phyloP scores from a whole-genome alignment of 2,888 invertebrate genomes.

The Papilio gigon region DNA sequence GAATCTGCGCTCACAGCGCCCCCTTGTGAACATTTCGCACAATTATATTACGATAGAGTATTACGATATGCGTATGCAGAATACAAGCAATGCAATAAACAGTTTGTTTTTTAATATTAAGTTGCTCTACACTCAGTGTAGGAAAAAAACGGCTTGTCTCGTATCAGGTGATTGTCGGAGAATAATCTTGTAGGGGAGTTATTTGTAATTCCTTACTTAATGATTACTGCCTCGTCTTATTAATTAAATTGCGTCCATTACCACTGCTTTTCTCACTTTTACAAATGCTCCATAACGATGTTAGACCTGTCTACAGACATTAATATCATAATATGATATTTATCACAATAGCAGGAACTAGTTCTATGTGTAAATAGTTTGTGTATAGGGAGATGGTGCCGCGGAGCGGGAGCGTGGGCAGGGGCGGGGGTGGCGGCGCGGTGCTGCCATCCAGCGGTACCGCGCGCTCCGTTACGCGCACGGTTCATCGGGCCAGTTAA shows the following conservation, averaged over 20 bases:
- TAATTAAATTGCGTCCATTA: too few species aligned
- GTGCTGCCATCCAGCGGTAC: slow-evolving; percentile 42
- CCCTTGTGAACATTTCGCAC: slow-evolving; percentile 13
- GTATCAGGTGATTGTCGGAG: too few species aligned
- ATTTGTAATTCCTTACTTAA: neutral
- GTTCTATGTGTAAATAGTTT: neutral
- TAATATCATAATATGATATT: neutral
- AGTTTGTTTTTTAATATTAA: neutral
- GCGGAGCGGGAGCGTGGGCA: neutral
- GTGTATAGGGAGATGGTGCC: neutral
- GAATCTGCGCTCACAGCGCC: neutral
- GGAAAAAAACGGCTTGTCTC: too few species aligned
- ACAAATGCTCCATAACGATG: too few species aligned
- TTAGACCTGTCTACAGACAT: neutral
- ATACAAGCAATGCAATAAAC: neutral
- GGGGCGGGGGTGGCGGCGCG: neutral
- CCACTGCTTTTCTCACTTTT: too few species aligned
- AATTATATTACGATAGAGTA: neutral
- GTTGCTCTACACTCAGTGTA: too few species aligned
- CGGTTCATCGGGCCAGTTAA: slow-evolving; percentile 49
- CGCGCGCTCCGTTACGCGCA: slow-evolving; percentile 43
- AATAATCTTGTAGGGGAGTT: neutral
- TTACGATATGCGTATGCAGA: slow-evolving; percentile 5
- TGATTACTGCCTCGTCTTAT: too few species aligned
- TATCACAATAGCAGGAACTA: neutral